Evolutionary conservation across 2,113 vertebrate species (phyloP).

Genomic region (Synodontis membranacea): DNA sequence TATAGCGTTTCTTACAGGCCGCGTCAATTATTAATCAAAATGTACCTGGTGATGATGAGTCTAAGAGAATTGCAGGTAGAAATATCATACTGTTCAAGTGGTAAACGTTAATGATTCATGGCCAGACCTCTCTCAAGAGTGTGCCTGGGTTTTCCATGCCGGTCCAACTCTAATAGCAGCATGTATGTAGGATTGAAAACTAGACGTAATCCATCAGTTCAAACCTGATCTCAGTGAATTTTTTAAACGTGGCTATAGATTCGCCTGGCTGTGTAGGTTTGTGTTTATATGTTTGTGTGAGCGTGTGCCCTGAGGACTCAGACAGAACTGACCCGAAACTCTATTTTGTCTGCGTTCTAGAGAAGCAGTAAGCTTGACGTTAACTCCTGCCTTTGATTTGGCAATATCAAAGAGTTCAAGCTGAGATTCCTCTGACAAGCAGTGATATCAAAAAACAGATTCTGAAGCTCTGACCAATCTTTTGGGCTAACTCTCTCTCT

Average conservation of each 20-base stretch:
- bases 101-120: conserved; percentile 11
- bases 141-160: neutral
- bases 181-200: neutral
- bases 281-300: conserved; percentile 1
- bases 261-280: neutral
- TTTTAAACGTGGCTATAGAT: conserved; percentile 13
- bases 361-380: conserved; percentile 54
- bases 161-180: neutral
- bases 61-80: neutral
- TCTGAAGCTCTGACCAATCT: conserved; percentile 22
- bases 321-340: conserved; percentile 18
- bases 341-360: conserved; percentile 47
- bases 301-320: neutral
- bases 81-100: conserved; percentile 10
- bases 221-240: neutral
- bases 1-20: neutral
- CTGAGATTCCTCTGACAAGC: conserved; percentile 66
- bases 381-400: conserved; percentile 67
- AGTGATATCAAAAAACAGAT: conserved; percentile 61
- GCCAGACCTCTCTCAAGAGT: neutral
- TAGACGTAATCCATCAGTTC: neutral
- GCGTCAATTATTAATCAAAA: neutral
- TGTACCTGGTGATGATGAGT: neutral
- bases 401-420: conserved; percentile 67
- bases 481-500: neutral